These are phyloP conservation scores for Epicauta chinensis DNA, from an alignment of 1,140 invertebrate genomes.

Conservation along the genomic window DNA sequence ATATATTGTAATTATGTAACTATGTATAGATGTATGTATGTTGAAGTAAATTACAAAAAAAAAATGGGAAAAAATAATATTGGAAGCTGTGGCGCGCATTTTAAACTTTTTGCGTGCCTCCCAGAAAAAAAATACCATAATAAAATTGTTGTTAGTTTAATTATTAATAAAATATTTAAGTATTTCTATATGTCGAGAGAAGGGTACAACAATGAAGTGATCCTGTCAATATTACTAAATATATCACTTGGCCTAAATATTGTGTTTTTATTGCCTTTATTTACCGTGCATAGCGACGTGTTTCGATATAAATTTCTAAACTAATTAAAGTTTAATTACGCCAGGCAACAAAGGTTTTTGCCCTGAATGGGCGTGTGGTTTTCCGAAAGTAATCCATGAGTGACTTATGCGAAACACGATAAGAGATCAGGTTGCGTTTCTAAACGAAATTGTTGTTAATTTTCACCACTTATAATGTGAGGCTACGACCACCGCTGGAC, in stretches of 20 bases:
- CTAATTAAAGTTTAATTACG: neutral
- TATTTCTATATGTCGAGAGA: conserved; percentile 40
- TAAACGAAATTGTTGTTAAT: too few relatives aligned
- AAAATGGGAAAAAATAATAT: too few relatives aligned
- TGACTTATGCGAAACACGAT: too few relatives aligned
- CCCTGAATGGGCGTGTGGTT: too few relatives aligned
- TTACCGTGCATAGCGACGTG: too few relatives aligned
- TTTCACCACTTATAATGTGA: too few relatives aligned
- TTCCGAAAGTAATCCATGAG: too few relatives aligned
- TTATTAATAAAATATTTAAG: conserved; percentile 23
- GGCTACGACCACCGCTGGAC: too few relatives aligned
- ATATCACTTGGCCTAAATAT: conserved; percentile 44
- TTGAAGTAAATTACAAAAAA: neutral
- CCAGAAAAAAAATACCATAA: neutral
- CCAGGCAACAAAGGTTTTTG: too few relatives aligned
- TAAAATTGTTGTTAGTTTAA: conserved; percentile 26
- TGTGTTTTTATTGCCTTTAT: conserved; percentile 23
- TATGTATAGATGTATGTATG: conserved; percentile 35
- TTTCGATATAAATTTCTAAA: neutral
- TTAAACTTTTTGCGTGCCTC: conserved; percentile 6
- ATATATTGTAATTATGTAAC: conserved; percentile 33
- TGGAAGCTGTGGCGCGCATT: conserved; percentile 12
- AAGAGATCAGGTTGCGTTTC: too few relatives aligned
- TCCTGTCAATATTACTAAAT: conserved; percentile 43
- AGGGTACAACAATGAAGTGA: conserved; percentile 42